phyloP scores from a whole-genome alignment of 2,113 vertebrate genomes.

The Prionailurus bengalensis region DNA sequence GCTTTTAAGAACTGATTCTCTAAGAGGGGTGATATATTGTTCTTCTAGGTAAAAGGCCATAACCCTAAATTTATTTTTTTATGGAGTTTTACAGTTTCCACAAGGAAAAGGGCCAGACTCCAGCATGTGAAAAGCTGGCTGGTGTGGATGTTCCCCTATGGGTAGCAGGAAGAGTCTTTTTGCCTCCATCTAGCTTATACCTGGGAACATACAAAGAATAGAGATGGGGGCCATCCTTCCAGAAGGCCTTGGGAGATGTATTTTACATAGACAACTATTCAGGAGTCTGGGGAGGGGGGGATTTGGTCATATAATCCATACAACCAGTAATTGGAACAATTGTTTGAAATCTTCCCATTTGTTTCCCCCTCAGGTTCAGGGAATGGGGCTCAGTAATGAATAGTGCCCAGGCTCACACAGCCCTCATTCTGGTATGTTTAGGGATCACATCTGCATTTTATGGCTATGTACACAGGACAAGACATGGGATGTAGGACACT shows the following conservation, averaged over 20 bases:
- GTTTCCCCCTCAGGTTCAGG: background rate
- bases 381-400: background rate
- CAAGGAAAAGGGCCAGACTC: background rate
- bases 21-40: background rate
- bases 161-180: background rate
- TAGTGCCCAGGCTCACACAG: background rate
- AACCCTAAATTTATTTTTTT: background rate
- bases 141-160: background rate
- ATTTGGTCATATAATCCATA: background rate
- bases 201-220: background rate
- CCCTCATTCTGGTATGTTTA: background rate
- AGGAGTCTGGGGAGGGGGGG: background rate
- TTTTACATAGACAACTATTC: background rate
- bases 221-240: background rate
- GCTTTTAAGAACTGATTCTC: constrained; percentile 28
- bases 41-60: background rate
- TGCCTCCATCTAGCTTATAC: background rate
- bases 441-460: background rate
- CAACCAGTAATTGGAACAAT: background rate
- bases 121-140: background rate
- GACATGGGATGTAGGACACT: background rate
- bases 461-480: background rate
- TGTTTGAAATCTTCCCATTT: background rate
- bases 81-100: background rate
- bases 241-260: background rate